phyloP scores from a whole-genome alignment of 2,888 invertebrate genomes.

The Stenurella melanura region DNA sequence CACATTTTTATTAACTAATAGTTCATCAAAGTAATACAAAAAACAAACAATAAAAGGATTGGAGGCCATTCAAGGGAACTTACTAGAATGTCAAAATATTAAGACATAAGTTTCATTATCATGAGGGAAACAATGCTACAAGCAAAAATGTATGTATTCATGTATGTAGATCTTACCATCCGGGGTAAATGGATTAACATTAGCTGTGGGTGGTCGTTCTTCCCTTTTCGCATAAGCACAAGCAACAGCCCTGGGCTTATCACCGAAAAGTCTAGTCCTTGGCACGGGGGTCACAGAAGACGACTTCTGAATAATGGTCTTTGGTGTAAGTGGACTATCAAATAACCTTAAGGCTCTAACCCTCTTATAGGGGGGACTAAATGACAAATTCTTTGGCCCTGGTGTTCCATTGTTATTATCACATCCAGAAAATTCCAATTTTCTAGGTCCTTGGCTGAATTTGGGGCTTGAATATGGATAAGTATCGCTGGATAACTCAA shows the following conservation, averaged over 20 bases:
- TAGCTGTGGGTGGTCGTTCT: constrained; percentile 80
- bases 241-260: constrained; percentile 73
- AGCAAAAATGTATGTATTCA: constrained; percentile 14
- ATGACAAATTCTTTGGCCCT: constrained; percentile 67
- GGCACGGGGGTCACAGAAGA: constrained; percentile 74
- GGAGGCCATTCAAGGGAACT: not conserved
- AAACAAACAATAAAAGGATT: too few species aligned
- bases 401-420: constrained; percentile 58
- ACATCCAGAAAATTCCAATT: constrained; percentile 76
- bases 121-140: not conserved
- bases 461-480: constrained; percentile 72
- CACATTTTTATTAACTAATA: too few species aligned
- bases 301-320: constrained; percentile 85
- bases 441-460: constrained; percentile 76
- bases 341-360: constrained; percentile 81
- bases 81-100: not conserved
- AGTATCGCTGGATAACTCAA: constrained; percentile 76
- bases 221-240: constrained; percentile 71
- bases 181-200: constrained; percentile 91
- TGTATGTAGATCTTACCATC: constrained; percentile 75
- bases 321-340: constrained; percentile 91
- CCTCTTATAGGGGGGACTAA: constrained; percentile 78
- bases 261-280: constrained; percentile 75
- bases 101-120: not conserved
- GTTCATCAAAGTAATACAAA: too few species aligned